Evolutionary conservation across 2,888 invertebrate genomes (phyloP), one percentile per base, ranked within the genome.

Genomic region (Agriopis marginaria): DNA sequence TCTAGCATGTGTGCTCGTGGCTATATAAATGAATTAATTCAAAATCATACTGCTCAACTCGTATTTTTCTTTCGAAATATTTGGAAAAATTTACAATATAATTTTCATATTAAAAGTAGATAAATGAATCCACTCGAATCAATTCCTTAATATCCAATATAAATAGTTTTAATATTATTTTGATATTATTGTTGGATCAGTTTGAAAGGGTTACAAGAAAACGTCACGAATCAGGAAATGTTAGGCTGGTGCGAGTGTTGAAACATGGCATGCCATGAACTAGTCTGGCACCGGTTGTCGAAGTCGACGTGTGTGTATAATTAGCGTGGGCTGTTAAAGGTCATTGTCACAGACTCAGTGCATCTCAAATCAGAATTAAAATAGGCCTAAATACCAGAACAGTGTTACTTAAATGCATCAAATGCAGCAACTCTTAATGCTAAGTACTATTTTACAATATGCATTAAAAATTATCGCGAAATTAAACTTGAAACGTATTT

Each of bases 291-390:
- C 82, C 82, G 84, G 86, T 83, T 82, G 85, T 83, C 81, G 83
- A 85, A 82, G 84, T 81, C 84, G 83, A 83, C 83, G 85, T 82
- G 84, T 82, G 84, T 84, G 81, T 93, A 93, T 93, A 92, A 93
- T 93, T 94, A 93, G 93, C 92, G 93, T 92, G 92, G 92, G 92
- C 87, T 86, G 83, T 79, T 82, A 92, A 91, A 93, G 93, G 92
- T 93, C 93, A 94, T 93, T 93, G 93, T 94, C 93, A 84, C 88
- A 89, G 90, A 87, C 85, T 86, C 82, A 83, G 80, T 82, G 83
- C 84, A 84, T 82, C 82, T 79, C 83, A 82, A 86, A 85, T 84
- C 82, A 85, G 83, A 86, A 82, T 86, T 85, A 84, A 87, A 89
- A 87, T 87, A 86, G 84, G 80, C 78, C 86, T 81, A 84, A 86